A percentile compares a stretch with the other conserved stretches of the same genome.
Evolutionary conservation across 2,797 vertebrate species (phyloP).

Genomic region (Tenualosa thibaudeaui): DNA sequence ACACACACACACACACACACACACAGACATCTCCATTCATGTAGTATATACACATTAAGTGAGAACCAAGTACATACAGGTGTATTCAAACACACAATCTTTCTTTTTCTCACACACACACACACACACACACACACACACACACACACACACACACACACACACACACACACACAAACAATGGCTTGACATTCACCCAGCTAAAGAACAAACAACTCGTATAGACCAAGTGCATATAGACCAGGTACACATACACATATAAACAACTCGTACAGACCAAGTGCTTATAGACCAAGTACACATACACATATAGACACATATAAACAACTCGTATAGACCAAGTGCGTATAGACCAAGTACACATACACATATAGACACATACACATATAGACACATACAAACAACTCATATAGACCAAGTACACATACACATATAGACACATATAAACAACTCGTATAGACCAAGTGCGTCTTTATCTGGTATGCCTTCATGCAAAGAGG

Average conservation of each 20-base stretch:
- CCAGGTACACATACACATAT: too few species aligned
- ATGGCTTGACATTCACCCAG: background rate
- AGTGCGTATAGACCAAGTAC: too few species aligned
- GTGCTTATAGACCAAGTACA: too few species aligned
- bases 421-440: too few species aligned
- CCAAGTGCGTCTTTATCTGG: background rate
- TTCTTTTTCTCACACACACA: background rate
- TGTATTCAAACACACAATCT: constrained; percentile 42
- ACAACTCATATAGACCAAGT: too few species aligned
- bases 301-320: too few species aligned
- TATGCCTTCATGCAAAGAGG: background rate
- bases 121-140: constrained; percentile 7
- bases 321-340: too few species aligned
- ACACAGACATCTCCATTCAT: background rate
- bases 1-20: constrained; percentile 37
- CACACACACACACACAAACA: too few species aligned
- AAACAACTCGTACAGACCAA: too few species aligned
- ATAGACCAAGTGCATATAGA: background rate
- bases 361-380: too few species aligned
- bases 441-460: background rate
- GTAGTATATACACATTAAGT: background rate
- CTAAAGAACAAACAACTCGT: background rate
- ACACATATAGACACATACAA: too few species aligned
- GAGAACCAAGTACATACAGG: background rate
- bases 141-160: background rate